Conservation (phyloP, 2,888 invertebrate genomes). For the Adineta ricciae region DNA sequence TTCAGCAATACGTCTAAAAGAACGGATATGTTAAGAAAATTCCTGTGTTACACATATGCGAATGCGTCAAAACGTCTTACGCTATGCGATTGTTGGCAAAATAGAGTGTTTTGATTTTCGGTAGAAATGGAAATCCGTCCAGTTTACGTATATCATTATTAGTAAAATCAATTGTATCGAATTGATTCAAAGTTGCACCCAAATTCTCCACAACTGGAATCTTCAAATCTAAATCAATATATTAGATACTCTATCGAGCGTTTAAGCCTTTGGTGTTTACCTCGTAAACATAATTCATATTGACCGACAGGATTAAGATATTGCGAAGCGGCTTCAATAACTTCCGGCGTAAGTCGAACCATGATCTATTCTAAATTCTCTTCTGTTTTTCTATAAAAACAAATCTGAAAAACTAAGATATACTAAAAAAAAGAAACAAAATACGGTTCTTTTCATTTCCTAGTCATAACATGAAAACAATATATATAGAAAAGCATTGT, state of each 20-base stretch:
- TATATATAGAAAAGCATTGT: not conserved
- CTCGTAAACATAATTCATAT: slow-evolving; percentile 87
- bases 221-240: slow-evolving; percentile 69
- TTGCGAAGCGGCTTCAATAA: slow-evolving; percentile 58
- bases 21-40: no score
- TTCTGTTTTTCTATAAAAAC: not conserved
- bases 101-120: slow-evolving; percentile 31
- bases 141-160: slow-evolving; percentile 94
- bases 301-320: slow-evolving; percentile 92
- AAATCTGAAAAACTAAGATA: not conserved
- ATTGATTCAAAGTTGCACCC: slow-evolving; percentile 94
- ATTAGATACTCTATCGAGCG: slow-evolving; percentile 33
- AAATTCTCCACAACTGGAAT: slow-evolving; percentile 97
- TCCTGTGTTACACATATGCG: no score
- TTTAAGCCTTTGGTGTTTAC: slow-evolving; percentile 53
- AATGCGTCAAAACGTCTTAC: no score
- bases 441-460: not conserved
- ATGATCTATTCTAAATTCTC: slow-evolving; percentile 37
- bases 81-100: slow-evolving; percentile 28
- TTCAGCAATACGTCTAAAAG: slow-evolving; percentile 70
- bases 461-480: not conserved
- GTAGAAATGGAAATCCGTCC: slow-evolving; percentile 73
- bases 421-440: not conserved
- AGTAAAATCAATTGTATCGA: slow-evolving; percentile 94
- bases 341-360: slow-evolving; percentile 49